phyloP scores from a whole-genome alignment of 2,888 invertebrate genomes.

The Nasonia oneida region DNA sequence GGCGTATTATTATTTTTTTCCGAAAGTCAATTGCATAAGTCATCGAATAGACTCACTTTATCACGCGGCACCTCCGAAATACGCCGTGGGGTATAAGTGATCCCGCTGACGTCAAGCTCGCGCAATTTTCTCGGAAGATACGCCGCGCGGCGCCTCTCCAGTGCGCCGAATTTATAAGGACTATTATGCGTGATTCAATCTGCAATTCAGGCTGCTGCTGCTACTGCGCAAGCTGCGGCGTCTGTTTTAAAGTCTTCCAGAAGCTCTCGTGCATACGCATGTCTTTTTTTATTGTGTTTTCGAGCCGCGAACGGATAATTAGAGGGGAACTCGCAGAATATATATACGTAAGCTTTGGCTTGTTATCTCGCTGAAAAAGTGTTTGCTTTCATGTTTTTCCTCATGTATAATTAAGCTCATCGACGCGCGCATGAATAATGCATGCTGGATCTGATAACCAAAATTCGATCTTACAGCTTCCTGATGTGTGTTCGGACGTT shows the following conservation, averaged over 20 bases:
- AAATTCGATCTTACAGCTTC: neutral
- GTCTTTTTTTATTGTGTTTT: neutral
- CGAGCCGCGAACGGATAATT: neutral
- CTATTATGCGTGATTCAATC: slow-evolving; percentile 15
- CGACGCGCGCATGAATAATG: neutral
- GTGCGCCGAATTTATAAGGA: slow-evolving; percentile 5
- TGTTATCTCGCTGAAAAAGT: neutral
- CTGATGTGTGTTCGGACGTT: neutral
- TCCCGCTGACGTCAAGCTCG: neutral
- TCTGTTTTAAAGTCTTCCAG: neutral
- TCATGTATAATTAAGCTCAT: neutral
- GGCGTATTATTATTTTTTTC: neutral
- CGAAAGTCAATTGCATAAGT: neutral
- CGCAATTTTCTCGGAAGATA: slow-evolving; percentile 42
- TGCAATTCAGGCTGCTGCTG: neutral
- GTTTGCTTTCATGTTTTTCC: neutral
- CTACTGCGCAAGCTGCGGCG: neutral
- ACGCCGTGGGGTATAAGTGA: neutral
- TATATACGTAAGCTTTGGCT: neutral
- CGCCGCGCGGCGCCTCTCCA: neutral
- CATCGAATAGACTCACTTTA: neutral
- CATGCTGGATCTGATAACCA: neutral
- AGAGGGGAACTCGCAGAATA: neutral
- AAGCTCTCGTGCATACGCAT: neutral
- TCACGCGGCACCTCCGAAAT: neutral